Conservation (phyloP, 2,113 vertebrate genomes). For the Rhinoderma darwinii region DNA sequence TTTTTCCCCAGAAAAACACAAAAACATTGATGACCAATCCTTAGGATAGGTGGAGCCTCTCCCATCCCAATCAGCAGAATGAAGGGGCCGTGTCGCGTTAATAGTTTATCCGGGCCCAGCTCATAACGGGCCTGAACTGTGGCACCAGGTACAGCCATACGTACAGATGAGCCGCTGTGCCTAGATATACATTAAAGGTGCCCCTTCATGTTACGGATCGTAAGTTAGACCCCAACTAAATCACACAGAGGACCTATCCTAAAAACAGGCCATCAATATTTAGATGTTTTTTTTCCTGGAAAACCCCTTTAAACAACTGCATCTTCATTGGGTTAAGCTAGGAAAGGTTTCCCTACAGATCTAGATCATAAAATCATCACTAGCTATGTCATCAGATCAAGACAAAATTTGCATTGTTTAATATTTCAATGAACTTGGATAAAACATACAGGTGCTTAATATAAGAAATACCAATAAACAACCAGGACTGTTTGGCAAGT, state of each 20-base stretch:
- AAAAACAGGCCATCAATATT: too few species aligned
- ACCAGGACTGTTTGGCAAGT: background rate
- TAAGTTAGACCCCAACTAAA: background rate
- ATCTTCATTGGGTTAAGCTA: too few species aligned
- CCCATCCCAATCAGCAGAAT: too few species aligned
- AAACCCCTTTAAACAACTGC: too few species aligned
- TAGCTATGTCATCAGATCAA: background rate
- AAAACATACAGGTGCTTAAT: background rate
- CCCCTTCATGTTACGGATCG: background rate
- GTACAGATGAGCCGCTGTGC: background rate
- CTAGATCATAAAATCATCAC: background rate
- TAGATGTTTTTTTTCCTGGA: too few species aligned
- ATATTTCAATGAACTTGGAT: background rate
- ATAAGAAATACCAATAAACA: background rate
- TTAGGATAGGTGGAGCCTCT: too few species aligned
- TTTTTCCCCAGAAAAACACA: too few species aligned
- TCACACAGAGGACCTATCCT: too few species aligned
- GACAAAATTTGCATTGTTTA: background rate
- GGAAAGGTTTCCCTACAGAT: too few species aligned
- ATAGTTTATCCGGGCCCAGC: too few species aligned
- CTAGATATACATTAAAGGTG: background rate
- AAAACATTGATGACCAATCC: background rate
- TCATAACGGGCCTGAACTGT: too few species aligned
- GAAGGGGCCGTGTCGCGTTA: too few species aligned
- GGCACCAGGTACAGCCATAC: background rate